phyloP scores from a whole-genome alignment of 2,113 vertebrate species.

The Myanophis thanlyinensis region DNA sequence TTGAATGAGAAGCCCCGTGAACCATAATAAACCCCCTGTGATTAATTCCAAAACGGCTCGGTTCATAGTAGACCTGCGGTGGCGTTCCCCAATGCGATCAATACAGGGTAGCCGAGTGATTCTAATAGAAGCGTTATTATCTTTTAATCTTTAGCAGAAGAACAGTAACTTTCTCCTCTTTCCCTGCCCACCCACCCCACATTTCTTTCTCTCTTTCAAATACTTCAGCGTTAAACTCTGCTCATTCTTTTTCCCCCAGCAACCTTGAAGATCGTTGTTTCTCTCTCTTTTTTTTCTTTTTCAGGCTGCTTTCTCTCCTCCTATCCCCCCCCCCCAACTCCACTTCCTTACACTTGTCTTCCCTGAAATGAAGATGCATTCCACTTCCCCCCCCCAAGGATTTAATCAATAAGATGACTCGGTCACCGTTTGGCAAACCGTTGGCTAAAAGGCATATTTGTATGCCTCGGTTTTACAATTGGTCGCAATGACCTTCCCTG shows the following conservation, averaged over 20 bases:
- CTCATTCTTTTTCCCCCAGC: constrained; percentile 64
- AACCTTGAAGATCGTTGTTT: constrained; percentile 76
- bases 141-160: constrained; percentile 79
- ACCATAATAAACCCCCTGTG: constrained; percentile 76
- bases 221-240: constrained; percentile 56
- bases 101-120: constrained; percentile 77
- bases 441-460: constrained; percentile 70
- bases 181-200: neutral
- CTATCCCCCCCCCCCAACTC: neutral
- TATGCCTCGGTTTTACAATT: constrained; percentile 63
- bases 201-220: constrained; percentile 34
- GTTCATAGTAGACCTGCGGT: constrained; percentile 79
- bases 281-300: constrained; percentile 46
- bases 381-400: constrained; percentile 65
- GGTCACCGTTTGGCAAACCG: constrained; percentile 62
- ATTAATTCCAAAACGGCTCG: constrained; percentile 79
- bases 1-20: constrained; percentile 75
- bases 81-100: constrained; percentile 83
- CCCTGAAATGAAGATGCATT: constrained; percentile 78
- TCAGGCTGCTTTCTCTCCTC: neutral
- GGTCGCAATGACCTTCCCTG: constrained; percentile 76
- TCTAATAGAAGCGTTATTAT: constrained; percentile 83
- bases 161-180: constrained; percentile 61
- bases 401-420: constrained; percentile 73
- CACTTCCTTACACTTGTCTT: neutral